Evolutionary conservation across 2,888 invertebrate species (phyloP), one percentile per base, ranked within the genome.

Genomic region (Sphaeridia pumilis): DNA sequence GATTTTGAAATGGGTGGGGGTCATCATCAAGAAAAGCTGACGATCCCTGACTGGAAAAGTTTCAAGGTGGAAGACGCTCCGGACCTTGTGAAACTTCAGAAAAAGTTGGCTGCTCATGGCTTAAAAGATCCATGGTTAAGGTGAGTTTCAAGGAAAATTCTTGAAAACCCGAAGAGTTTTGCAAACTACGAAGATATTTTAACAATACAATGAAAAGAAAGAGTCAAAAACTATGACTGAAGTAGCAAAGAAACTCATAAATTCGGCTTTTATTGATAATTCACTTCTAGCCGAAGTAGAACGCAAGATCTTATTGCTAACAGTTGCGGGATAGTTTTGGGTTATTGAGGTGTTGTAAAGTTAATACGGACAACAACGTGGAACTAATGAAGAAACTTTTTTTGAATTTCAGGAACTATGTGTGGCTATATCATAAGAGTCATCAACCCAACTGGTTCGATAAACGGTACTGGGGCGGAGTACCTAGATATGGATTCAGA

Each of bases 51-150:
- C 69, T 78, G 82, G 65, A 76, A 75, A 42, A 76, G 77, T 42
- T 90, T 84, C 69, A 81, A 82, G 69, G 77, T 83, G 10, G 80
- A 84, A 66, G 78, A 83, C 64, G 76, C 78, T 24, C 79, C 82
- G 0, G 70, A 82, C 65, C 70, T 89, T 45, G 69, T 80, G 57
- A 72, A 76, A 61, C 74, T 84, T 0, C 75, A 83, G 69, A 72
- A 76, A 57, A 78, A 78, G 1, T 74, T 90, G 17, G 81, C 78
- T 0, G 72, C 77, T 35, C 77, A 79, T 66, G 88, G 88, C 3
- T 71, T 90, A 1, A 79, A 77, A 57, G 88, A 90, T 71, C 90
- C 90, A 0, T 90, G 90, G 90, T 73, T 87, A 47, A 81, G 89
- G 83, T 83, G 67, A 60, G 20, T 35, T 44, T 14, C 24, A 24